Evolutionary conservation across 2,888 invertebrate species (phyloP), one percentile per base, ranked within the genome.

Genomic region (Leptarthrus brevirostris): DNA sequence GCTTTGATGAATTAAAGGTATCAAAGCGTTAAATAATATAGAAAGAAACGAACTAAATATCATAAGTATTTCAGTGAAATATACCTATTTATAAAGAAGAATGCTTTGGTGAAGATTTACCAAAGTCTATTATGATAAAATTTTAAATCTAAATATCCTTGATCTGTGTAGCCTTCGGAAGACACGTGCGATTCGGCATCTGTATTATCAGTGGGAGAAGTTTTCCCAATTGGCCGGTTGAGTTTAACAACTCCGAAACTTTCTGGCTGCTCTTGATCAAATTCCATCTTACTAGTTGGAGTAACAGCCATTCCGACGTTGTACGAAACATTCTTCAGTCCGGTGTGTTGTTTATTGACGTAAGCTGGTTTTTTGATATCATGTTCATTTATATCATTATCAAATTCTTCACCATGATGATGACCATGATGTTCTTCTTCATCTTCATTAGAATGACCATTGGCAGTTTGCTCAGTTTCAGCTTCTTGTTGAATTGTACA

Each of bases 121-220:
- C 93, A 93, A 79, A 93, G 86, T 79, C 90, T 91, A 80, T 91
- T 92, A 84, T 92, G 92, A 83, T 91, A 91, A 84, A 92, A 92
- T 82, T 93, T 93, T 52, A 93, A 87, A 85, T 93, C 92, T 79
- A 92, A 88, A 83, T 89, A 92, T 52, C 91, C 91, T 80, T 89
- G 88, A 61, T 89, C 89, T 18, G 91, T 91, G 74, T 87, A 84
- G 61, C 88, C 88, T 6, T 87, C 82, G 0, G 82, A 83, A 40
- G 85, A 85, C 79, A 82, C 80, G 66, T 81, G 82, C 75, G 83
- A 84, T n/a, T 80, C 79, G 44, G 83, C 82, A 75, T 82, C 84
- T 40, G 75, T 58, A 47, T 74, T 74, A 54, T 76, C 74, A 26
- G 71, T 47, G 16, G 54, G 72, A n/a, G 52, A 53, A 44, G 64